Conservation (phyloP, 2,113 vertebrate species). For the Lepisosteus osseus region DNA sequence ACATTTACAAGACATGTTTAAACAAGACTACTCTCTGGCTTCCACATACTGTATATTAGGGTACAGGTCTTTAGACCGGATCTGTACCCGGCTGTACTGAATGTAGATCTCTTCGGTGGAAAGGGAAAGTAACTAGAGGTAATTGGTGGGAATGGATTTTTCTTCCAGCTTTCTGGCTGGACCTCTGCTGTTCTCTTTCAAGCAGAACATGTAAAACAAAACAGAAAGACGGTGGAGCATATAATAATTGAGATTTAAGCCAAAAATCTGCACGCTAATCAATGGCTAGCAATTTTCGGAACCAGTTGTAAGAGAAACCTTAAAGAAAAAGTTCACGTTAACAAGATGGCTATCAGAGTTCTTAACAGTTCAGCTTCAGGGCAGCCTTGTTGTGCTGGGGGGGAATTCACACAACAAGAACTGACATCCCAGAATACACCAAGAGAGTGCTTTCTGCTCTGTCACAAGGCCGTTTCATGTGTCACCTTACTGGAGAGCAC, state of each 20-base stretch:
- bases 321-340: slow-evolving; percentile 9
- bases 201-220: too few relatives aligned
- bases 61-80: too few relatives aligned
- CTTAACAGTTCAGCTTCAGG: slow-evolving; percentile 12
- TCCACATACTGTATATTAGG: too few relatives aligned
- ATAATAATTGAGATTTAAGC: not conserved
- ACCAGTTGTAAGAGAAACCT: not conserved
- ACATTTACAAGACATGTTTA: too few relatives aligned
- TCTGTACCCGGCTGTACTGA: too few relatives aligned
- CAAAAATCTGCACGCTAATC: not conserved
- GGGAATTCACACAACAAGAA: not conserved
- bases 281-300: slow-evolving; percentile 51
- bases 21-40: too few relatives aligned
- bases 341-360: not conserved
- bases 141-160: too few relatives aligned
- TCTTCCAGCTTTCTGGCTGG: too few relatives aligned
- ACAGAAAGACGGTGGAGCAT: not conserved
- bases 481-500: slow-evolving; percentile 52
- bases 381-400: slow-evolving; percentile 1
- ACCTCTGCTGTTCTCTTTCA: too few relatives aligned
- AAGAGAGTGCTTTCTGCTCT: not conserved
- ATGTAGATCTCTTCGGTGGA: too few relatives aligned
- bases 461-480: slow-evolving; percentile 55
- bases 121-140: too few relatives aligned
- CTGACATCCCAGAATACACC: not conserved